phyloP scores from a whole-genome alignment of 2,113 vertebrate species.

The Thomomys bottae region DNA sequence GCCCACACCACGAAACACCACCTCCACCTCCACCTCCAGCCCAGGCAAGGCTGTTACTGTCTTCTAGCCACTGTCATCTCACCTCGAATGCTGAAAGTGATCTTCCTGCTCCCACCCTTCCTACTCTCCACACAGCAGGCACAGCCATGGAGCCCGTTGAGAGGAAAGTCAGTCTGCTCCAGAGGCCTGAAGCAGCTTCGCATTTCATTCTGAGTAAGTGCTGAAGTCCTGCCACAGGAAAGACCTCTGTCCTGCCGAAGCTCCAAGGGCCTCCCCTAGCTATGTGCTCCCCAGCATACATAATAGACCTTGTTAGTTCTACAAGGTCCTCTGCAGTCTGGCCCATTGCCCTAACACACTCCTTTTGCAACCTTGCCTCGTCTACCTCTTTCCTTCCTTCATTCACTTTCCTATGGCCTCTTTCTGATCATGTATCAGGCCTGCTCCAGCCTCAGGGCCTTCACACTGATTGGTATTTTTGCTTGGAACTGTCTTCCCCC shows the following conservation, averaged over 20 bases:
- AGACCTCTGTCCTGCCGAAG: too few species aligned
- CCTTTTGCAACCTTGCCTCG: neutral
- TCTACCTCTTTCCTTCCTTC: neutral
- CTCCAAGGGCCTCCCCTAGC: neutral
- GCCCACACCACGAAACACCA: neutral
- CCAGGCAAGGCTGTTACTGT: too few species aligned
- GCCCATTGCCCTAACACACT: neutral
- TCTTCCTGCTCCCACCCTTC: neutral
- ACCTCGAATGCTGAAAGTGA: too few species aligned
- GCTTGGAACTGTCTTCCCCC: neutral
- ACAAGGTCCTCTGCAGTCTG: neutral
- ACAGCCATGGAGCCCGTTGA: too few species aligned
- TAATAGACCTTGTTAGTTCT: too few species aligned
- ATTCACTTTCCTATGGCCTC: neutral
- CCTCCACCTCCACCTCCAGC: neutral
- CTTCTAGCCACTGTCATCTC: neutral
- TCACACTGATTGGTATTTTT: neutral
- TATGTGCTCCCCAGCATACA: neutral
- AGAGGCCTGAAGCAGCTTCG: too few species aligned
- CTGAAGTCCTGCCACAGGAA: neutral
- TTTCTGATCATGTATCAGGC: neutral
- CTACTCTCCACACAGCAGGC: neutral
- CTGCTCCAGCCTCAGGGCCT: neutral
- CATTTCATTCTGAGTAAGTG: neutral
- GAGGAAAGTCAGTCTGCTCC: too few species aligned